These are phyloP conservation scores for Lasioglossum figueresi DNA, from an alignment of 2,888 invertebrate species.

Conservation along the genomic window DNA sequence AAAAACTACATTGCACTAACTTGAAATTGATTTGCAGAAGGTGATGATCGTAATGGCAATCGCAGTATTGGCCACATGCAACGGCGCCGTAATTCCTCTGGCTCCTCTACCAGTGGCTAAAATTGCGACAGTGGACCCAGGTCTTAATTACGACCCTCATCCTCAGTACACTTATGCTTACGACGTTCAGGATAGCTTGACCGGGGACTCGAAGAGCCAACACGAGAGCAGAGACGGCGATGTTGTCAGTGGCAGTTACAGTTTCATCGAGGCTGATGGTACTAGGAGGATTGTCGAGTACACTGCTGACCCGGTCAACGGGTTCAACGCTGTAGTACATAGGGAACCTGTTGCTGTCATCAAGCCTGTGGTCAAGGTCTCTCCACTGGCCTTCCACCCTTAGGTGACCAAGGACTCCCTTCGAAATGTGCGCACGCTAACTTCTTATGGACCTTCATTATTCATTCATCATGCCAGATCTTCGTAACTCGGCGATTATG, in stretches of 20 bases:
- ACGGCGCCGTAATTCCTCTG: conserved; percentile 36
- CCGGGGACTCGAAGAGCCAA: conserved; percentile 80
- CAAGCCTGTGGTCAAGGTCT: conserved; percentile 59
- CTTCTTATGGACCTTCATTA: neutral
- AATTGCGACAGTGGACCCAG: conserved; percentile 63
- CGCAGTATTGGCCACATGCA: conserved; percentile 40
- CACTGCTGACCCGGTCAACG: conserved; percentile 79
- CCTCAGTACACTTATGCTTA: conserved; percentile 80
- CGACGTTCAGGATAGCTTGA: conserved; percentile 77
- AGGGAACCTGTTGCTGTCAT: conserved; percentile 77
- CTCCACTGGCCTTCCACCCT: conserved; percentile 60
- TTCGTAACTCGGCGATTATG: neutral
- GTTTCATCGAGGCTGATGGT: conserved; percentile 80
- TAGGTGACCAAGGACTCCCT: neutral
- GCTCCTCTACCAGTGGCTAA: conserved; percentile 60
- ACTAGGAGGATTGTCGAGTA: conserved; percentile 79
- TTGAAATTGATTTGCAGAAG: conserved; percentile 47
- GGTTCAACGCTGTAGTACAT: conserved; percentile 80
- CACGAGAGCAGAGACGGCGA: conserved; percentile 79
- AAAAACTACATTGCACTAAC: neutral
- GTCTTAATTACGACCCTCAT: conserved; percentile 76
- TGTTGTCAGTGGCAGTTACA: conserved; percentile 79
- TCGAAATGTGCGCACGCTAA: neutral
- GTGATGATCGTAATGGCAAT: conserved; percentile 47
- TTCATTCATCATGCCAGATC: neutral